Evolutionary conservation across 2,113 vertebrate genomes (phyloP).

Genomic region (Bos javanicus): DNA sequence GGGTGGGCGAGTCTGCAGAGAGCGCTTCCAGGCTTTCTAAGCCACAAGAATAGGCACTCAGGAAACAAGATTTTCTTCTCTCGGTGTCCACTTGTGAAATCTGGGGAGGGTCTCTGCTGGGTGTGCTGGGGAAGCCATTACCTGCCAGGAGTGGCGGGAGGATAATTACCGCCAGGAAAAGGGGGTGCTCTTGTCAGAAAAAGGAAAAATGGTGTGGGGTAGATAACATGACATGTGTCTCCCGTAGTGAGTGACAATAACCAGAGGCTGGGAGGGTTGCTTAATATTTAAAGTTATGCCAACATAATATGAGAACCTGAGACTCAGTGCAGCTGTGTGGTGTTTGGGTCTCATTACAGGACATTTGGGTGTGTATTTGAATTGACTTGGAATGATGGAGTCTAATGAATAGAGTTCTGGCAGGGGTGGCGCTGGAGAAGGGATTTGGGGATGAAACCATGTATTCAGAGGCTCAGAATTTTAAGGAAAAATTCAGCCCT

Average conservation of each 20-base stretch:
- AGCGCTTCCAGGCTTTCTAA: not conserved
- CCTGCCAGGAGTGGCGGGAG: not conserved
- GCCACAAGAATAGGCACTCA: not conserved
- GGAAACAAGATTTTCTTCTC: not conserved
- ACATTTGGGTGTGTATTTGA: slow-evolving; percentile 29
- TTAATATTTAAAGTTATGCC: slow-evolving; percentile 65
- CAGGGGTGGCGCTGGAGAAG: not conserved
- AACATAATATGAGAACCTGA: slow-evolving; percentile 39
- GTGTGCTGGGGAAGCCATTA: not conserved
- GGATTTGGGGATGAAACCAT: not conserved
- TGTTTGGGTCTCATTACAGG: slow-evolving; percentile 10
- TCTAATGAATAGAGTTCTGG: slow-evolving; percentile 42
- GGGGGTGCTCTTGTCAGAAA: slow-evolving; percentile 35
- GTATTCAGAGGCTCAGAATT: slow-evolving; percentile 36
- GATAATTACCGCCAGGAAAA: slow-evolving; percentile 41
- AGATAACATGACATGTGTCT: slow-evolving; percentile 53
- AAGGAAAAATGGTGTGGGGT: slow-evolving; percentile 34
- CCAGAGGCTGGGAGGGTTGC: slow-evolving; percentile 35
- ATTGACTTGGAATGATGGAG: slow-evolving; percentile 37
- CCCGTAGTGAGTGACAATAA: slow-evolving; percentile 47
- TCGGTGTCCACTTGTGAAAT: not conserved
- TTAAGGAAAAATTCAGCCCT: slow-evolving; percentile 13
- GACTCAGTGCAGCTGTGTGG: not conserved
- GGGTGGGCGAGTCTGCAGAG: not conserved
- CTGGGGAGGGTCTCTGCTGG: not conserved